A percentile compares a stretch with the other conserved stretches of the same genome.
Evolutionary conservation across 2,888 invertebrate species (phyloP).

Genomic region (Melanostoma mellinum): DNA sequence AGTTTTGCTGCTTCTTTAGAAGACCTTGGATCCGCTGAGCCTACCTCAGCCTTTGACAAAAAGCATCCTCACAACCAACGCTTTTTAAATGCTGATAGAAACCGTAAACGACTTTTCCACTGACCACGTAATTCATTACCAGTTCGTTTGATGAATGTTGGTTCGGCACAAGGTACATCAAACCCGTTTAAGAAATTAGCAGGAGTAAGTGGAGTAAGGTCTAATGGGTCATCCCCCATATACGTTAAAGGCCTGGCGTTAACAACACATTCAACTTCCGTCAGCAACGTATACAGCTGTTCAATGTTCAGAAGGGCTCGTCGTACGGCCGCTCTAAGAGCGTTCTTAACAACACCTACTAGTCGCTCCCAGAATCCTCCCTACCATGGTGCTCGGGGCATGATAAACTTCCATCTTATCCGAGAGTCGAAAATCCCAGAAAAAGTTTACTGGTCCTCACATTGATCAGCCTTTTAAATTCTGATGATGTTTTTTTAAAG

Average conservation of each 20-base stretch:
- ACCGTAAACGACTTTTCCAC: slow-evolving; percentile 36
- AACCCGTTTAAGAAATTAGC: slow-evolving; percentile 16
- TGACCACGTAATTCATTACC: slow-evolving; percentile 20
- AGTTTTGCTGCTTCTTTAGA: too few relatives aligned
- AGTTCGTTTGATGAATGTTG: slow-evolving; percentile 1
- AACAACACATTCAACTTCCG: slow-evolving; percentile 30
- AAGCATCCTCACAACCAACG: too few relatives aligned
- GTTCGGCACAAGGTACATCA: neutral
- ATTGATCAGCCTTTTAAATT: neutral
- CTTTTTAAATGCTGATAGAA: slow-evolving; percentile 31
- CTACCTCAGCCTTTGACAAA: too few relatives aligned
- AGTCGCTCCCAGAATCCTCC: slow-evolving; percentile 46
- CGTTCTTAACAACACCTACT: slow-evolving; percentile 38
- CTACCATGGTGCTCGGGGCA: slow-evolving; percentile 21
- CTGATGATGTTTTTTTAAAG: slow-evolving; percentile 33
- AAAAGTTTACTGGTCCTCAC: neutral
- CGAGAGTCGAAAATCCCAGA: slow-evolving; percentile 19
- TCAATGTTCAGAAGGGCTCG: slow-evolving; percentile 23
- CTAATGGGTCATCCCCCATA: slow-evolving; percentile 31
- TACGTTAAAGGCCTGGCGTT: slow-evolving; percentile 41
- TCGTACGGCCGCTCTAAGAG: slow-evolving; percentile 23
- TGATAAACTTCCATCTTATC: neutral
- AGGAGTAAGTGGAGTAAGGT: slow-evolving; percentile 25
- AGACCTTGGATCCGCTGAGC: too few relatives aligned
- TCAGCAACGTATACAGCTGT: slow-evolving; percentile 29